Evolutionary conservation across 2,888 invertebrate species (phyloP).

Genomic region (Sympetrum striolatum): DNA sequence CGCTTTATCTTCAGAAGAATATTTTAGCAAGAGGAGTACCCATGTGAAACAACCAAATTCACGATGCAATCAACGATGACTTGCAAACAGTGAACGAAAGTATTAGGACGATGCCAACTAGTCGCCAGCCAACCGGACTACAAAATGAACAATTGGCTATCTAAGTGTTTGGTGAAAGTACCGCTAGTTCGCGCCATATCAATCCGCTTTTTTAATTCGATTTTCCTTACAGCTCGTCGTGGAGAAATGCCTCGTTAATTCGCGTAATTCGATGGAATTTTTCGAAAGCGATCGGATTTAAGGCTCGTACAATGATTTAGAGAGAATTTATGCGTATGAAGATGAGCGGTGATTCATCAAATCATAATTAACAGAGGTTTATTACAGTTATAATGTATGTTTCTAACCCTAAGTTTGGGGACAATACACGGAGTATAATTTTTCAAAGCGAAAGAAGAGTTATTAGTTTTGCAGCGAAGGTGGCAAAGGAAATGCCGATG

Average conservation of each 20-base stretch:
- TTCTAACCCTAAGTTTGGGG: neutral
- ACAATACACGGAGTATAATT: neutral
- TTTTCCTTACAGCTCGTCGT: neutral
- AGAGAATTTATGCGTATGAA: too few species aligned
- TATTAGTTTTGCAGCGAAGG: neutral
- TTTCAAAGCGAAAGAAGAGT: neutral
- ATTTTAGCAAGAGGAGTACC: neutral
- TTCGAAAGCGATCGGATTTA: too few species aligned
- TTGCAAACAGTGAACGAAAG: neutral
- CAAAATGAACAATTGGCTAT: constrained; percentile 1
- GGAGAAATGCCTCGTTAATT: neutral
- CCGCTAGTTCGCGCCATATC: constrained; percentile 39
- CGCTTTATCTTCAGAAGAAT: neutral
- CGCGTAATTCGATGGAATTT: too few species aligned
- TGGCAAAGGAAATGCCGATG: neutral
- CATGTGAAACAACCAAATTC: neutral
- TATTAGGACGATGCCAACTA: neutral
- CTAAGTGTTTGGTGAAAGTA: constrained; percentile 33
- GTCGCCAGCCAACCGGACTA: neutral
- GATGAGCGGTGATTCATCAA: too few species aligned
- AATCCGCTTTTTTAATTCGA: neutral
- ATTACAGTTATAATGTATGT: neutral
- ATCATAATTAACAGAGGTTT: too few species aligned
- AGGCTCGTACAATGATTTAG: too few species aligned
- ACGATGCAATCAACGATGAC: neutral